Percentiles rank a stretch among this genome's conserved stretches.
phyloP scores from a whole-genome alignment of 2,888 invertebrate genomes.

The Chymomyza amoena region DNA sequence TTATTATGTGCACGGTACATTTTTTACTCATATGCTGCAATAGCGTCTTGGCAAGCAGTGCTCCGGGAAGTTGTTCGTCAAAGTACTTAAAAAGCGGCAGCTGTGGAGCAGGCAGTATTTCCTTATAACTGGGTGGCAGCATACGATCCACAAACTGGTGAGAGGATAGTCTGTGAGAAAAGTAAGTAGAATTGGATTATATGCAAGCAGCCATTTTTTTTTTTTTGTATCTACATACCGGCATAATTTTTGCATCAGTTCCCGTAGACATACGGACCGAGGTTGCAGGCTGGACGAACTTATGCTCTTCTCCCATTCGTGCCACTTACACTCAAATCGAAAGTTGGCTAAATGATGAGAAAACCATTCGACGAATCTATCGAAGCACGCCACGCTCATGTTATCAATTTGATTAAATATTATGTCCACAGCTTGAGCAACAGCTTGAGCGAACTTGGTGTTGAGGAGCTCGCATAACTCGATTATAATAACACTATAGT shows the following conservation, averaged over 20 bases:
- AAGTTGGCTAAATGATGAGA: slow-evolving; percentile 99
- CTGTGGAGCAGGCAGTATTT: slow-evolving; percentile 90
- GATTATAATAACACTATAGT: slow-evolving; percentile 95
- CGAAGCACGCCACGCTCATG: slow-evolving; percentile 97
- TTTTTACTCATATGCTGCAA: slow-evolving; percentile 30
- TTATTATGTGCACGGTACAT: slow-evolving; percentile 9
- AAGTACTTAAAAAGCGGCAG: slow-evolving; percentile 93
- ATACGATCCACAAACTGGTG: slow-evolving; percentile 94
- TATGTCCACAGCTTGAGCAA: slow-evolving; percentile 98
- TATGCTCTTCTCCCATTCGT: slow-evolving; percentile 92
- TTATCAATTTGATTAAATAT: slow-evolving; percentile 95
- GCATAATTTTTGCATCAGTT: slow-evolving; percentile 92
- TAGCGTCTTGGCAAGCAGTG: slow-evolving; percentile 83
- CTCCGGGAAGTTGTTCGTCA: slow-evolving; percentile 82
- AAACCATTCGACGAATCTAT: slow-evolving; percentile 98
- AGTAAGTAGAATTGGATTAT: neutral
- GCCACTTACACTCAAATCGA: slow-evolving; percentile 99
- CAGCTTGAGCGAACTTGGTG: slow-evolving; percentile 95
- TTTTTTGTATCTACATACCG: slow-evolving; percentile 82
- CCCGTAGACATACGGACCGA: slow-evolving; percentile 94
- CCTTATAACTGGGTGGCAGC: slow-evolving; percentile 90
- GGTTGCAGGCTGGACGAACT: slow-evolving; percentile 91
- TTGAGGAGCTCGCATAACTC: slow-evolving; percentile 98
- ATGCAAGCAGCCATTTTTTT: neutral
- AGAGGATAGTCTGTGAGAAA: slow-evolving; percentile 88